Base-by-base conservation (phyloP, 64 coral and sea anemone species). In the Porites australiensis region DNA sequence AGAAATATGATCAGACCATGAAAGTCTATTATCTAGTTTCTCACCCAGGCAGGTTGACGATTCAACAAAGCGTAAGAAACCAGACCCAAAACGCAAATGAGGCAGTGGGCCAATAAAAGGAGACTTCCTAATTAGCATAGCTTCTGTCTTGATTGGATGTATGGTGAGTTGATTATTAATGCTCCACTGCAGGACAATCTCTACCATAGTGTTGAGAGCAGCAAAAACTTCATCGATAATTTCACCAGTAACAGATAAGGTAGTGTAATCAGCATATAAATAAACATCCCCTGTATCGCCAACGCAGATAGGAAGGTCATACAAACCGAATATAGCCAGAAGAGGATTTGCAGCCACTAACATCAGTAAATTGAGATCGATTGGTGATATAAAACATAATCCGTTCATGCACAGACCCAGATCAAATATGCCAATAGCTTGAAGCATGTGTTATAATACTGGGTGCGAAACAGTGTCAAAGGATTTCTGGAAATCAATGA, bases 331-430 rank as follows among this genome's bases (percentile, higher is more conserved):
- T 5, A 23, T 16, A 71, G 6, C 6, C 23, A 37, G 19, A 8
- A 5, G 68, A 23, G 12, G 68, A 71, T 27, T 71, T 71, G 68
- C 68, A 44, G 68, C 27, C 55, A 61, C 59, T 82, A 3, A 58
- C 78, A 18, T 61, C 51, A 58, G 78, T 58, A 44, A 18, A 59
- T 14, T 82, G 79, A 60, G 27, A 82, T 44, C 79, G 58, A 0
- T 37, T 63, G 8, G 58, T 82, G 55, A 82, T 44, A 44, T 82
- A 82, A 63, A 19, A n/a, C 76, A 79, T 79, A 58, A 82, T 15
- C 79, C 79, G 63, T 58, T 82, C 20, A 37, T 82, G 79, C 10
- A 82, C 8, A 44, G 58, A 45, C 3, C 79, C 54, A 82, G 19
- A 19, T 8, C 27, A 37, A 37, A 37, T 37, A 82, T 5, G 37